phyloP scores from a whole-genome alignment of 2,888 invertebrate species.

The Acronicta alni region DNA sequence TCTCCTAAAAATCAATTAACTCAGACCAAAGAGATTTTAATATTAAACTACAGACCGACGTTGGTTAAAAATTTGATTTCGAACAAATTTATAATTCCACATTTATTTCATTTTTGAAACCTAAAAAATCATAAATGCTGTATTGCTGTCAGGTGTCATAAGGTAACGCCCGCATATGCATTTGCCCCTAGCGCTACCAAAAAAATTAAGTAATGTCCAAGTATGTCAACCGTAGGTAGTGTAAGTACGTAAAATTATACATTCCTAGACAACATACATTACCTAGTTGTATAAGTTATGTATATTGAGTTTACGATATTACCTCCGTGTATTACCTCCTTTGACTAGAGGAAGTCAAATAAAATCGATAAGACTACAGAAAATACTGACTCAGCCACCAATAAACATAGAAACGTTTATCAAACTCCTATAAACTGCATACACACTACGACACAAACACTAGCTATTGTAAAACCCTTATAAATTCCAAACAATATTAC shows the following conservation, averaged over 20 bases:
- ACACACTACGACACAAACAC: conserved; percentile 33
- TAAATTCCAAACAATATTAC: conserved; percentile 37
- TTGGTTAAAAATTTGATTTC: too few species aligned
- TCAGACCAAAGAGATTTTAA: too few species aligned
- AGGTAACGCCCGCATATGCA: too few species aligned
- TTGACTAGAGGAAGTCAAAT: conserved; percentile 18
- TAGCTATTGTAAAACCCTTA: conserved; percentile 26
- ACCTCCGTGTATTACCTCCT: not conserved
- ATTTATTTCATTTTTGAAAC: too few species aligned
- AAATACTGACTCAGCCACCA: conserved; percentile 25
- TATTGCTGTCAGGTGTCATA: too few species aligned
- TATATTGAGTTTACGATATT: conserved; percentile 18
- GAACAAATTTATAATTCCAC: too few species aligned
- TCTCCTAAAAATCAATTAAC: not conserved
- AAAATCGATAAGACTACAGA: conserved; percentile 27
- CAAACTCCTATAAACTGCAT: conserved; percentile 41
- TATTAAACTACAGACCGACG: too few species aligned
- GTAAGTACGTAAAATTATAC: too few species aligned
- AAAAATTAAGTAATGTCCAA: too few species aligned
- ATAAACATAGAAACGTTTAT: conserved; percentile 47
- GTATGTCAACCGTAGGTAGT: too few species aligned
- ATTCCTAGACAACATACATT: conserved; percentile 7
- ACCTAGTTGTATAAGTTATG: not conserved
- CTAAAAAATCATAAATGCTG: too few species aligned
- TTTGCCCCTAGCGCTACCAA: too few species aligned